Evolutionary conservation across 2,113 vertebrate genomes (phyloP), one percentile per base, ranked within the genome.

Genomic region (Hiodon alosoides): DNA sequence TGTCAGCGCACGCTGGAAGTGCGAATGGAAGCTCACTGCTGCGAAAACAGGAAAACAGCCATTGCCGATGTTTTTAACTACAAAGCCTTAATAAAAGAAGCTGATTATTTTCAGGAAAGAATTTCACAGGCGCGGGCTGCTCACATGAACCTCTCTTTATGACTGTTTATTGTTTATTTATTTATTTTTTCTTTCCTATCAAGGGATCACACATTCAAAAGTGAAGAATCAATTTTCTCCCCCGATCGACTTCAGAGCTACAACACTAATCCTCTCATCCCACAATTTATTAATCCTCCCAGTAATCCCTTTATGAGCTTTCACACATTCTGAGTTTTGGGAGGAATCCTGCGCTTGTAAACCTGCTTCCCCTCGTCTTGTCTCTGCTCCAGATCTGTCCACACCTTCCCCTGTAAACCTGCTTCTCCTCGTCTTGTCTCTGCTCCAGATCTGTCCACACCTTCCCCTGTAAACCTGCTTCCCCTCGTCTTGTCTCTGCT

Each of bases 281-380:
- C 67, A 74, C 61, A 85, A 85, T 74, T 90, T 88, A 91, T 89
- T 90, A 90, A 90, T 90, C 89, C 86, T 67, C 77, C 89, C 89
- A 90, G 84, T 91, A 90, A 90, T 91, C 89, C 86, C 71, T 86
- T 91, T 88, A 91, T 83, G 82, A 48, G 79, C 85, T 88, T 89
- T 90, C 84, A 84, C 81, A 85, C 81, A 67, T 76, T 61, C 74
- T 85, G 84, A 83, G 75, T 76, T 47, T 59, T 71, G 69, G 62
- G 2, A 52, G 67, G 73, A 73, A 75, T 79, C 13, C 13, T 47
- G 46, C 14, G 6, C 5, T 74, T 65, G 14, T 9, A 73, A 55
- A 65, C 7, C n/a, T 48, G 7, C 16, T 66, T 17, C 60, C n/a
- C 64, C 51, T 16, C 16, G 16, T 31, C 8, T 60, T 17, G 9